Base-by-base conservation (phyloP, 2,888 invertebrate species). In the Eudemis profundana region DNA sequence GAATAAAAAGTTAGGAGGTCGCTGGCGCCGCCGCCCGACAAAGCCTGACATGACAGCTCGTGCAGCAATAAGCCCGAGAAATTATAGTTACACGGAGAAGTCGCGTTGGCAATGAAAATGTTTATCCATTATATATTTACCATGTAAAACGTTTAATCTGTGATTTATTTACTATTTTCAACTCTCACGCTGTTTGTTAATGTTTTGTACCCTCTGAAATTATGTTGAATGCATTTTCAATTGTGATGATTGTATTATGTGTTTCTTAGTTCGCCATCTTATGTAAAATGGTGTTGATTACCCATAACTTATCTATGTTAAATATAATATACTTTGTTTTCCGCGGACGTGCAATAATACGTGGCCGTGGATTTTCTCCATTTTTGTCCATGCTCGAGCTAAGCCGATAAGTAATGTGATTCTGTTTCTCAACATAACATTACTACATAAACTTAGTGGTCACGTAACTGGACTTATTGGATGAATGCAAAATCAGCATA, bases 391-490 rank as follows among this genome's bases (percentile, higher is more conserved):
- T 14, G 15, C 54, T 27, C 42, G n/a, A 10, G 33, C 44, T 29
- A 10, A 29, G 44, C 8, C 15, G 44, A 57, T 57, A 44, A 57
- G 44, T 57, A 27, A 57, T 57, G 44, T n/a, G 56, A 57, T 46
- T 42, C 33, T 33, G 29, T 44, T 57, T 57, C 44, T 57, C 29
- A 57, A 57, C 29, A 19, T 19, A 44, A 44, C 44, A 57, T 56
- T 40, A 53, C 38, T 38, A 40, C n/a, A 57, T 8, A n/a, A 5
- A 17, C 15, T 17, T 17, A 42, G 14, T 10, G 14, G n/a, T 15
- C 27, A 14, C 27, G 27, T 42, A 44, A 12, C n/a, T 33, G 44
- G 40, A 40, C 40, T 23, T 54, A 40, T 38, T 15, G 23, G 33
- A 19, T n/a, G 21, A 15, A 54, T 15, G 15, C 23, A 54, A 54